Evolutionary conservation across 2,888 invertebrate genomes (phyloP).

Genomic region (Cephus nigrinus): DNA sequence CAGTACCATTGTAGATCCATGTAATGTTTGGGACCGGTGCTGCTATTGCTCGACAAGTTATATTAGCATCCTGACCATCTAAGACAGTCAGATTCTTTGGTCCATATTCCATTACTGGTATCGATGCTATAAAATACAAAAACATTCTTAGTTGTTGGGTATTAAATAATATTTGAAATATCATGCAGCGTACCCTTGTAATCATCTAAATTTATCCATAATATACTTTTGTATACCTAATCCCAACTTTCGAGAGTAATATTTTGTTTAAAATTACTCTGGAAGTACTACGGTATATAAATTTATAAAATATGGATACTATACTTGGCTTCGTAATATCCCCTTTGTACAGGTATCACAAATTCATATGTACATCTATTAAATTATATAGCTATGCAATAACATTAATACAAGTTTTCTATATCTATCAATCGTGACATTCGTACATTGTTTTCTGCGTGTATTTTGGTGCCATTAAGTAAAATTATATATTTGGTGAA

Average conservation of each 20-base stretch:
- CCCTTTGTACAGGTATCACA: not conserved
- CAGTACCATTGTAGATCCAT: conserved; percentile 90
- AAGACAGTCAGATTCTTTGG: conserved; percentile 90
- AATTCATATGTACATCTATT: not conserved
- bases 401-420: not conserved
- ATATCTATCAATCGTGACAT: not conserved
- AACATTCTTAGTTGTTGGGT: not conserved
- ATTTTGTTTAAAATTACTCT: not conserved
- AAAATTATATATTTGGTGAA: not conserved
- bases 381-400: not conserved
- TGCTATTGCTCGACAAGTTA: conserved; percentile 88
- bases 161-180: not conserved
- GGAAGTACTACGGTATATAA: not conserved
- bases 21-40: conserved; percentile 91
- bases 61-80: conserved; percentile 92
- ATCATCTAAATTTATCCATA: not conserved
- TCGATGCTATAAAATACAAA: conserved; percentile 76
- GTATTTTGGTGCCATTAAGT: not conserved
- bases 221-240: not conserved
- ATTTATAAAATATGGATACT: not conserved
- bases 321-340: not conserved
- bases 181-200: not conserved
- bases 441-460: not conserved
- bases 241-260: not conserved
- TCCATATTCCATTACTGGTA: conserved; percentile 85